Evolutionary conservation across 1,140 invertebrate species (phyloP), one percentile per base, ranked within the genome.

Genomic region (Polyergus mexicanus): DNA sequence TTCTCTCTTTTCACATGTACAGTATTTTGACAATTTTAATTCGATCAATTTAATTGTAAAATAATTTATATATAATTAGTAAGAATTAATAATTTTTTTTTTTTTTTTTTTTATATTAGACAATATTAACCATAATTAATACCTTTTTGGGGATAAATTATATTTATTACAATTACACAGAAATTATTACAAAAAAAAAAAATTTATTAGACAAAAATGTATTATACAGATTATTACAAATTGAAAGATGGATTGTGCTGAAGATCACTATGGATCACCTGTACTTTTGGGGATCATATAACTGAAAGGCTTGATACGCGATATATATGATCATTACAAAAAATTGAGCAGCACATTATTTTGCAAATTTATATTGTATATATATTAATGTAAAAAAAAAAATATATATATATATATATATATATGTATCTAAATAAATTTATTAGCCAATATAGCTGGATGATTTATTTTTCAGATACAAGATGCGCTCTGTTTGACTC

Each of bases 141-240:
- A 51, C 0, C 3, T 32, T 51, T 51, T 19, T 51, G n/a, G 44
- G 13, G 13, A 47, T 47, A 47, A 47, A 5, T 16, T 47, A 19
- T 19, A 51, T 22, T 58, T 58, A 58, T 56, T 56, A 56, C 3
- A 22, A 58, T 58, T 22, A 22, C 0, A 32, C 6, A 25, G 3
- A 35, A 25, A 1, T 0, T 13, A 16, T 77, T 75, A 63, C 38
- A 32, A 19, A 47, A 47, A 47, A 47, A 4, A 51, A 4, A n/a
- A n/a, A n/a, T n/a, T n/a, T n/a, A n/a, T n/a, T n/a, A n/a, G n/a
- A n/a, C n/a, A n/a, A n/a, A n/a, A n/a, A n/a, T n/a, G n/a, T n/a
- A n/a, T n/a, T n/a, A 25, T 2, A n/a, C 77, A 92, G 91, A 91
- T 92, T 93, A 90, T 51, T 92, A 92, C 76, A 93, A 93, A 90